A percentile compares a stretch with the other conserved stretches of the same genome.
Evolutionary conservation across 2,113 vertebrate genomes (phyloP).

Genomic region (Chaetodon auriga): DNA sequence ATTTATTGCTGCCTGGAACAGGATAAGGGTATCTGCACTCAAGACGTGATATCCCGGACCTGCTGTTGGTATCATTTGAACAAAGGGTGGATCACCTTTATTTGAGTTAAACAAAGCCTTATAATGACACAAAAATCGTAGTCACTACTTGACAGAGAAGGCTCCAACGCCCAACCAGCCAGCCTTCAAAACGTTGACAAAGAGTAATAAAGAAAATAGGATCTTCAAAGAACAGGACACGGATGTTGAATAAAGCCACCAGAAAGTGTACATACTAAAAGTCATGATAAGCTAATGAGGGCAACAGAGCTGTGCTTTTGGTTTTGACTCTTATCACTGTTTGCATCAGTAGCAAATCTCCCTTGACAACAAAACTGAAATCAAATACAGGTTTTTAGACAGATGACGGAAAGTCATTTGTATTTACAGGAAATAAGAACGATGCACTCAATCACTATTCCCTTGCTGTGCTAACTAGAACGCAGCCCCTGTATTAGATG

Average conservation of each 20-base stretch:
- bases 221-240: constrained; percentile 79
- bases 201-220: constrained; percentile 80
- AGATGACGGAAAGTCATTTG: constrained; percentile 65
- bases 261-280: constrained; percentile 73
- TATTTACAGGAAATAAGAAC: constrained; percentile 75
- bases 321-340: constrained; percentile 65
- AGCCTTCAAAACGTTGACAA: constrained; percentile 71
- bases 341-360: constrained; percentile 74
- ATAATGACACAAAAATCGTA: constrained; percentile 80
- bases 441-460: constrained; percentile 68
- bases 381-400: constrained; percentile 61
- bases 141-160: constrained; percentile 67
- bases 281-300: constrained; percentile 73
- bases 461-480: constrained; percentile 69
- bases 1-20: constrained; percentile 80
- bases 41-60: constrained; percentile 76
- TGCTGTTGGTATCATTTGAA: constrained; percentile 75
- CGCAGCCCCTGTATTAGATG: constrained; percentile 68
- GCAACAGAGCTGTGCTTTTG: constrained; percentile 65
- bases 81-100: constrained; percentile 80
- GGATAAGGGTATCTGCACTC: constrained; percentile 77
- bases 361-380: constrained; percentile 63
- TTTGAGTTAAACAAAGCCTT: constrained; percentile 82
- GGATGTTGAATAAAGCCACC: constrained; percentile 78
- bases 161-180: constrained; percentile 73